Conservation (phyloP, 2,113 vertebrate genomes). For the human region DNA sequence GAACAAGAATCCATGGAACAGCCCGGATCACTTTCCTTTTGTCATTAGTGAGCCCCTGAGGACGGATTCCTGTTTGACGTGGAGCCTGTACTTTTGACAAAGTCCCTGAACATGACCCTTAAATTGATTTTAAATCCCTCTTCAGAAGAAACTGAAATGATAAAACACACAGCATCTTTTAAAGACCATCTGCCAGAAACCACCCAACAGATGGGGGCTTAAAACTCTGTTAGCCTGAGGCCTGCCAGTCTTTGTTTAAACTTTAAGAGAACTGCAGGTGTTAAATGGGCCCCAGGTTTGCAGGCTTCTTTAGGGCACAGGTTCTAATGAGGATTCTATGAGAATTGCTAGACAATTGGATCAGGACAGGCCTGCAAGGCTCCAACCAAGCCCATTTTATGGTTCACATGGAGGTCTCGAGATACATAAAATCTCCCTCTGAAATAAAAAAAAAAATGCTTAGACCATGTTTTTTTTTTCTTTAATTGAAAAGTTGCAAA, state of each 20-base stretch:
- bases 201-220: conserved; percentile 50
- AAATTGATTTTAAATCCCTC: conserved; percentile 79
- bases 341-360: conserved; percentile 12
- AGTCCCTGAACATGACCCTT: conserved; percentile 69
- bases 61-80: conserved; percentile 47
- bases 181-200: conserved; percentile 44
- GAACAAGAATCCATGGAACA: not conserved
- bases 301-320: not conserved
- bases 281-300: not conserved
- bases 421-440: not conserved
- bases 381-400: not conserved
- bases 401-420: not conserved
- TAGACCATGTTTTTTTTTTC: not conserved
- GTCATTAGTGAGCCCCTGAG: conserved; percentile 41
- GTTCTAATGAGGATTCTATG: not conserved
- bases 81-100: conserved; percentile 57
- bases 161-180: conserved; percentile 68
- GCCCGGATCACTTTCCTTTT: not conserved
- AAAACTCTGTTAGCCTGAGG: not conserved
- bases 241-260: conserved; percentile 36
- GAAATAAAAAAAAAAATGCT: not conserved
- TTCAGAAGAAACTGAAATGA: conserved; percentile 68
- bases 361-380: not conserved
- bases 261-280: conserved; percentile 37
- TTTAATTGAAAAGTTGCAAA: conserved; percentile 45